Evolutionary conservation across 2,888 invertebrate genomes (phyloP).

Genomic region (Erebia epiphron): DNA sequence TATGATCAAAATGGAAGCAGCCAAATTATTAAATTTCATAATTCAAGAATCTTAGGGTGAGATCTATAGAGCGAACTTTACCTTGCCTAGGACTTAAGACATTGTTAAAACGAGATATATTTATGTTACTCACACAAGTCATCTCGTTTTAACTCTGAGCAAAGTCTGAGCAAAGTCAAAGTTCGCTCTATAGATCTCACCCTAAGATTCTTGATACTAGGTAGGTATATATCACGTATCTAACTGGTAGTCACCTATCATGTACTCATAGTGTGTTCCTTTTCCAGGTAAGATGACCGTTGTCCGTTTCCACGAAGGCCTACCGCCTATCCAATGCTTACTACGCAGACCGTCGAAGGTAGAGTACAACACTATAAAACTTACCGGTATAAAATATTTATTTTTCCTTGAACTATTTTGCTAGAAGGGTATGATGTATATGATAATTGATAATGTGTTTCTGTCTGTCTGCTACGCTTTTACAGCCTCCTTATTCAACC

Average conservation of each 20-base stretch:
- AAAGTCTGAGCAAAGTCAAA: too few relatives aligned
- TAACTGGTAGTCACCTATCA: background rate
- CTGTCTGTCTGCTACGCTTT: too few relatives aligned
- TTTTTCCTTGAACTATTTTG: background rate
- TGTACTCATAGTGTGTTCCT: slow-evolving; percentile 29
- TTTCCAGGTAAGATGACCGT: slow-evolving; percentile 37
- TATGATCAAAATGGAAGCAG: too few relatives aligned
- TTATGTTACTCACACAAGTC: too few relatives aligned
- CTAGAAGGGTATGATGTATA: background rate
- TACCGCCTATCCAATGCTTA: slow-evolving; percentile 15
- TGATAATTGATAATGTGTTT: background rate
- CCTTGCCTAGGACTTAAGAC: too few relatives aligned
- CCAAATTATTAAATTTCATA: background rate
- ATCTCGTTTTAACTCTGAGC: too few relatives aligned
- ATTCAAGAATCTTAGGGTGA: too few relatives aligned
- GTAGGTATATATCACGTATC: background rate
- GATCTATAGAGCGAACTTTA: too few relatives aligned
- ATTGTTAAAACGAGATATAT: too few relatives aligned
- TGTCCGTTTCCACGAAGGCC: slow-evolving; percentile 29
- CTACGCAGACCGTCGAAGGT: slow-evolving; percentile 2
- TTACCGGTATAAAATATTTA: background rate
- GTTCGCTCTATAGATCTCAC: too few relatives aligned
- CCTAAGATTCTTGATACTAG: background rate
- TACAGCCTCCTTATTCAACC: too few relatives aligned
- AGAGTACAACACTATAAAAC: background rate